Evolutionary conservation across 2,113 vertebrate species (phyloP), one percentile per base, ranked within the genome.

Genomic region (Puffinus mauretanicus): DNA sequence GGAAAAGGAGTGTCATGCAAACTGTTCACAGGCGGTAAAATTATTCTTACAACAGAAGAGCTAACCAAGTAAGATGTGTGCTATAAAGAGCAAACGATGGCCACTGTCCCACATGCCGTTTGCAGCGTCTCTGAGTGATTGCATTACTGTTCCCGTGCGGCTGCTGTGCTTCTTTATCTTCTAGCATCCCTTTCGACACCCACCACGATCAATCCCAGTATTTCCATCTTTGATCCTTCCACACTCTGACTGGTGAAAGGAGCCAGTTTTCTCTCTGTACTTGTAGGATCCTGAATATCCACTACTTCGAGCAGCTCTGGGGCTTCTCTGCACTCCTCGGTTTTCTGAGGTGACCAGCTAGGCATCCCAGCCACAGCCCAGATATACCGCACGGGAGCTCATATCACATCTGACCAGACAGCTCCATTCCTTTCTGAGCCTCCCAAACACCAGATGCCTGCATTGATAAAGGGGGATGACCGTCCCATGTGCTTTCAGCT

Each of bases 351-450:
- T 44, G 52, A 47, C 20, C 66, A 44, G 57, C 49, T 40, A 60
- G 27, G 70, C 24, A 67, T 75, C 42, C 20, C 67, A 84, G 72
- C 21, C 69, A 54, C 52, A 86, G 42, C 72, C 20, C 88, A 93
- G 62, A 80, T 19, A 26, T 4, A 55, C 34, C 2, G 5, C 32
- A 42, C 40, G 13, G 24, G 66, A 90, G 85, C 71, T 86, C 44
- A 0, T 96, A 96, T 96, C 96, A 73, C 78, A 42, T 88, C 85
- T 91, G 87, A 76, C 82, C 96, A 96, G 90, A 58, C 85, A 90
- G 58, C 78, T 80, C 75, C 0, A 1, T n/a, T 94, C 46, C 54
- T 36, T 70, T 96, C 62, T 21, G 75, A 92, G 90, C 54, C 69
- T 66, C 38, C 7, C 67, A 86, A 91, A 93, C 87, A 94, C 85